Evolutionary conservation across 2,797 vertebrate genomes (phyloP).

Genomic region (Arrhamphus sclerolepis): DNA sequence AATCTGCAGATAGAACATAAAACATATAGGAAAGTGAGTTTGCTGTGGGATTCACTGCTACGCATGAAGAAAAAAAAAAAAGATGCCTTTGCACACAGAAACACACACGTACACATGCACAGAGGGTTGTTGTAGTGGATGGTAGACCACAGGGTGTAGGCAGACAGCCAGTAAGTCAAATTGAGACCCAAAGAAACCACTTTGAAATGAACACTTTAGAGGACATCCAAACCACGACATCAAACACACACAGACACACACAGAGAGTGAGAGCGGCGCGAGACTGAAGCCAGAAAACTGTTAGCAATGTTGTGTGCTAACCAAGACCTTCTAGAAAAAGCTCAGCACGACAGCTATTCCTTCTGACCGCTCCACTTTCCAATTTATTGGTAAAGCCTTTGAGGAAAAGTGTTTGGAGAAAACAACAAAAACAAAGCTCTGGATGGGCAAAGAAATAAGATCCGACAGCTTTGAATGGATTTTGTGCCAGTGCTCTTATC

Average conservation of each 20-base stretch:
- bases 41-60: slow-evolving; percentile 46
- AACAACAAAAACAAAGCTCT: slow-evolving; percentile 39
- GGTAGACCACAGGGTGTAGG: slow-evolving; percentile 85
- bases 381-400: slow-evolving; percentile 56
- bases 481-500: no score
- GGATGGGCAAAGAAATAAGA: slow-evolving; percentile 30
- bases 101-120: slow-evolving; percentile 32
- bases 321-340: slow-evolving; percentile 43
- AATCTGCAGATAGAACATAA: slow-evolving; percentile 32
- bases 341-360: slow-evolving; percentile 40
- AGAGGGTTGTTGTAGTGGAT: slow-evolving; percentile 65
- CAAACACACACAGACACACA: slow-evolving; percentile 69
- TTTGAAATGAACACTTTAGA: slow-evolving; percentile 87
- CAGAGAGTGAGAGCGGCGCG: slow-evolving; percentile 67
- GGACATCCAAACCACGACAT: slow-evolving; percentile 89
- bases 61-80: slow-evolving; percentile 45
- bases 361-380: slow-evolving; percentile 46
- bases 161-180: slow-evolving; percentile 84
- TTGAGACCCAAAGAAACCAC: slow-evolving; percentile 82
- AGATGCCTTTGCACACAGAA: slow-evolving; percentile 22
- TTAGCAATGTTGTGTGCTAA: slow-evolving; percentile 61
- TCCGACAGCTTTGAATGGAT: slow-evolving; percentile 7
- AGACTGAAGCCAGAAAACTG: slow-evolving; percentile 61
- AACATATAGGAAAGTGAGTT: slow-evolving; percentile 39
- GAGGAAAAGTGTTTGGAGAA: slow-evolving; percentile 49